Evolutionary conservation across 2,113 vertebrate species (phyloP).

Genomic region (Porphyrio hochstetteri): DNA sequence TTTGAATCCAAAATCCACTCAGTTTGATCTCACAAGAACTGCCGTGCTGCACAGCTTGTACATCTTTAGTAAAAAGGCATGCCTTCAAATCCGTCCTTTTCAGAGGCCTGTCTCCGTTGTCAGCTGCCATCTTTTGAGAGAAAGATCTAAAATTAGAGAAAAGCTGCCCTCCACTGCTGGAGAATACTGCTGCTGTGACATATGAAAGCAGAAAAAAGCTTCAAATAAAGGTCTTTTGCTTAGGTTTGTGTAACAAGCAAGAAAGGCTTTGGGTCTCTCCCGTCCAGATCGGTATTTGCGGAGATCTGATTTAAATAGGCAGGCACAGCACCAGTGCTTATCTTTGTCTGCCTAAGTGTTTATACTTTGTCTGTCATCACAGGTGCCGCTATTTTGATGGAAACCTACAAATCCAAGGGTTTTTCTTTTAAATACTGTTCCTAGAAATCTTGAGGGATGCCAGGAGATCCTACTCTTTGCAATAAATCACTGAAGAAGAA

Average conservation of each 20-base stretch:
- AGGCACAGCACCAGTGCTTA: not conserved
- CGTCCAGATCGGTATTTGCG: fast-evolving
- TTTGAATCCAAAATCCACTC: conserved; percentile 47
- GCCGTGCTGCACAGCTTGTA: not conserved
- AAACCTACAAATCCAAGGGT: not conserved
- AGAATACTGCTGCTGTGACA: conserved; percentile 60
- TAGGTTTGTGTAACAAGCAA: conserved; percentile 6
- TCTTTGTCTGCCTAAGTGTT: conserved; percentile 44
- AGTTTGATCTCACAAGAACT: conserved; percentile 25
- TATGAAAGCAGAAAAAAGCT: conserved; percentile 46
- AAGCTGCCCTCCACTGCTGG: conserved; percentile 68
- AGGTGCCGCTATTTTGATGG: not conserved
- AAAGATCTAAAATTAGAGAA: conserved; percentile 66
- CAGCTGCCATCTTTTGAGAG: conserved; percentile 63
- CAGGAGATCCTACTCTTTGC: not conserved
- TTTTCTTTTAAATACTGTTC: conserved; percentile 18
- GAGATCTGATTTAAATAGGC: conserved; percentile 11
- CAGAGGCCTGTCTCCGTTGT: conserved; percentile 59
- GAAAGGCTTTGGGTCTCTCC: conserved; percentile 36
- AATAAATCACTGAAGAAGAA: conserved; percentile 8
- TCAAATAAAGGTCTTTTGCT: conserved; percentile 51
- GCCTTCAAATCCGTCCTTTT: conserved; percentile 69
- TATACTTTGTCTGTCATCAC: conserved; percentile 11
- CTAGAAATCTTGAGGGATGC: not conserved
- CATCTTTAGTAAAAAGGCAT: conserved; percentile 55